Base-by-base conservation (phyloP, 2,113 vertebrate species). In the Pygoscelis antarcticus region DNA sequence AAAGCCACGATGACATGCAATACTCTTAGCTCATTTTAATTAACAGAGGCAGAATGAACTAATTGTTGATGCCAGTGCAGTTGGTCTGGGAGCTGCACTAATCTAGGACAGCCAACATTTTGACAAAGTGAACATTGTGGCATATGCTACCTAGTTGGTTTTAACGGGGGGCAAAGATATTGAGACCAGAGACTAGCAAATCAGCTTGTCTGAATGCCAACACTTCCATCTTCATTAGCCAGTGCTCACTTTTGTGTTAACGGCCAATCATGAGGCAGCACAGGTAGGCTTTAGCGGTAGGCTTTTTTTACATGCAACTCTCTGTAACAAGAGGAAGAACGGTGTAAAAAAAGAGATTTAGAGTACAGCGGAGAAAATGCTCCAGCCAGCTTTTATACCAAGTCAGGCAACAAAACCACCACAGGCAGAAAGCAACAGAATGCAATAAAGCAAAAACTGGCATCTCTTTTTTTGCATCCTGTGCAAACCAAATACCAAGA, bases 251-350 rank as follows among this genome's bases (percentile, higher is more conserved):
- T 69, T 2, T 17, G 26, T 34, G 49, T 13, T 70, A 88, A 6
- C 3, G 0, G 69, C 51, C 4, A 2, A 5, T 3, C 0, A 3
- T 1, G 30, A 83, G 72, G 68, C 81, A 74, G 69, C 32, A 7
- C 46, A 70, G 58, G 36, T 78, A 58, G 62, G 22, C 32, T 46
- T 47, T 0, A 16, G 4, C 0, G 2, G 29, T 38, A 38, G 38
- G 38, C 38, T 38, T 38, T 38, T 38, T 38, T 38, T 68, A 40
- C 64, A 12, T 4, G 27, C 42, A 70, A 8, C 19, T 22, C 60
- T 54, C 26, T 6, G 14, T 10, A 27, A 36, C 0, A 1, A 60
- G 27, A 64, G 8, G 22, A 84, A 66, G 2, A 55, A 65, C 1
- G 11, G 52, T 71, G 11, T 40, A 49, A 40, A 77, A 74, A 74